A percentile compares a stretch with the other conserved stretches of the same genome.
Evolutionary conservation across 37 sponge, comb jelly and placozoan species (phyloP).

Genomic region (Diacarnus erythraeanus): DNA sequence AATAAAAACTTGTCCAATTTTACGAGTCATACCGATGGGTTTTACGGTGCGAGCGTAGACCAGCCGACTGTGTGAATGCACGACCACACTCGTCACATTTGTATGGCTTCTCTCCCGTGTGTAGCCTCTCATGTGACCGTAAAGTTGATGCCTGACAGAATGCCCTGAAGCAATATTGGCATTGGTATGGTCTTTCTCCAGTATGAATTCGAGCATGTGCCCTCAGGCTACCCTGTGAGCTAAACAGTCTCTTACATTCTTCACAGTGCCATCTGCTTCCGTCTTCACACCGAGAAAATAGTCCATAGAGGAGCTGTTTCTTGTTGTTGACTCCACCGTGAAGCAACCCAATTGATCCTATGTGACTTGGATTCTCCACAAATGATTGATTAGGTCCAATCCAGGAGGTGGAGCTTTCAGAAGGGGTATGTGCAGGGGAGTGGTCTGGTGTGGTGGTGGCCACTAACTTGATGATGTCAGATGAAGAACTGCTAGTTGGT

Average conservation of each 20-base stretch:
- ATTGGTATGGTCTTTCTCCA: slow-evolving; percentile 75
- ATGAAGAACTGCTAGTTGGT: too few relatives aligned
- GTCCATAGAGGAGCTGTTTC: slow-evolving; percentile 55
- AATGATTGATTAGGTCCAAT: not conserved
- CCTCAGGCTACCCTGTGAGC: slow-evolving; percentile 64
- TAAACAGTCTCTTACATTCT: slow-evolving; percentile 62
- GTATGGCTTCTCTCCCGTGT: slow-evolving; percentile 84
- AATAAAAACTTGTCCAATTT: not conserved
- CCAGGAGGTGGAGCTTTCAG: not conserved
- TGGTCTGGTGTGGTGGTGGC: not conserved
- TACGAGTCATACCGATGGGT: slow-evolving; percentile 45
- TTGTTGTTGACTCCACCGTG: not conserved
- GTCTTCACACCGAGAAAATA: slow-evolving; percentile 61
- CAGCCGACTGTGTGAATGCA: slow-evolving; percentile 78
- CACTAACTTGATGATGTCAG: not conserved
- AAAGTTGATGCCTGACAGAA: slow-evolving; percentile 70
- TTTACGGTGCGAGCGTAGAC: slow-evolving; percentile 70
- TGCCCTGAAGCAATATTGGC: slow-evolving; percentile 61
- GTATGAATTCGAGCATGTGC: slow-evolving; percentile 80
- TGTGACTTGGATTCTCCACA: not conserved
- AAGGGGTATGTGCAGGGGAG: not conserved
- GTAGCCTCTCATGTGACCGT: slow-evolving; percentile 63
- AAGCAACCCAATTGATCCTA: not conserved
- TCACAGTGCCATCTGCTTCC: slow-evolving; percentile 65
- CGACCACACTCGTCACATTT: slow-evolving; percentile 70